These are phyloP conservation scores for Lithophane semibrunnea DNA, from an alignment of 2,888 invertebrate genomes.

Conservation along the genomic window DNA sequence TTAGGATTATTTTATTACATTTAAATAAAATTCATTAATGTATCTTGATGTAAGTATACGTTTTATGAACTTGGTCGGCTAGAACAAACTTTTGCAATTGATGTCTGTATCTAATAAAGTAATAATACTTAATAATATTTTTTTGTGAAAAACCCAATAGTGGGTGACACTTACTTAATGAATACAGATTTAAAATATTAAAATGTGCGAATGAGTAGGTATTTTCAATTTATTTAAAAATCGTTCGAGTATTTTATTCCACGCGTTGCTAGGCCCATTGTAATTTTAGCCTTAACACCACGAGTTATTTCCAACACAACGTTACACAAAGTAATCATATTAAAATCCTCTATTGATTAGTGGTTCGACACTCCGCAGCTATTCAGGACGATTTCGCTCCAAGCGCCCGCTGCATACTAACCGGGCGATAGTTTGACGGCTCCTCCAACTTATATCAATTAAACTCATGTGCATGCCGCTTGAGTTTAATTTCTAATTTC, in stretches of 20 bases:
- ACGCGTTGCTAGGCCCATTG: background rate
- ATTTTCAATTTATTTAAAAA: background rate
- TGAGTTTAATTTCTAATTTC: slow-evolving; percentile 57
- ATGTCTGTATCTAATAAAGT: no score
- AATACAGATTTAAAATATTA: background rate
- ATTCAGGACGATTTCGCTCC: slow-evolving; percentile 86
- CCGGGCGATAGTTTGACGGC: slow-evolving; percentile 57
- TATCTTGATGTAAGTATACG: no score
- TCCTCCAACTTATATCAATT: slow-evolving; percentile 60
- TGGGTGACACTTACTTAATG: background rate
- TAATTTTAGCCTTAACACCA: background rate
- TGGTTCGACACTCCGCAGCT: slow-evolving; percentile 49
- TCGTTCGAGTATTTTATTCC: background rate
- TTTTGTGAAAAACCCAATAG: no score
- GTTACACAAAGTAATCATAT: slow-evolving; percentile 61
- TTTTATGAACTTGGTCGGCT: no score
- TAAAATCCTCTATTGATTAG: slow-evolving; percentile 66
- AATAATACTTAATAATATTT: no score
- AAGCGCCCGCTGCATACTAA: slow-evolving; percentile 79
- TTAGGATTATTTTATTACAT: no score
- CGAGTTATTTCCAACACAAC: slow-evolving; percentile 6
- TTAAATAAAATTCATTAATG: no score
- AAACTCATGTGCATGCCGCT: slow-evolving; percentile 47
- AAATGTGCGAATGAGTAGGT: background rate
- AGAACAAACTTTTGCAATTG: no score